phyloP scores from a whole-genome alignment of 2,797 vertebrate species.

The Phoeniculus purpureus region DNA sequence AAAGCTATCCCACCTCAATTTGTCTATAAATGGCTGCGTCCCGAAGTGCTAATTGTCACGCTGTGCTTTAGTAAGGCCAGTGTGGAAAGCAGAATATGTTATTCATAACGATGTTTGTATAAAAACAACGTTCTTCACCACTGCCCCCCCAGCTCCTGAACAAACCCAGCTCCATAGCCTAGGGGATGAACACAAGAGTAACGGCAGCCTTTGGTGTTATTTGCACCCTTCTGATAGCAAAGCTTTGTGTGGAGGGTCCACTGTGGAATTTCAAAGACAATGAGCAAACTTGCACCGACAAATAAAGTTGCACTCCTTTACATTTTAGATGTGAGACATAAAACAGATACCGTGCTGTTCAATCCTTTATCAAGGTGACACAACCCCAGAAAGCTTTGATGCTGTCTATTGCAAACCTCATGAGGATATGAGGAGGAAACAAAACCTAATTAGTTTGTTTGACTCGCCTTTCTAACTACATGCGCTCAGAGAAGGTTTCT shows the following conservation, averaged over 20 bases:
- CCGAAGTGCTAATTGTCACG: slow-evolving; percentile 9
- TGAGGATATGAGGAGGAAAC: slow-evolving; percentile 60
- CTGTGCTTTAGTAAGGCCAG: background rate
- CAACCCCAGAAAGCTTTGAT: slow-evolving; percentile 59
- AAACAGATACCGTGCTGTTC: slow-evolving; percentile 39
- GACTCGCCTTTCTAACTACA: slow-evolving; percentile 72
- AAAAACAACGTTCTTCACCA: background rate
- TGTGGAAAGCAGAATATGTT: slow-evolving; percentile 36
- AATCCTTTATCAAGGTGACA: slow-evolving; percentile 56
- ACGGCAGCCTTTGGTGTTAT: slow-evolving; percentile 43
- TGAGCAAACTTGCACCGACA: slow-evolving; percentile 66
- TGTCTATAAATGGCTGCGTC: background rate
- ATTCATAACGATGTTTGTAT: background rate
- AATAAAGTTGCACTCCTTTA: slow-evolving; percentile 70
- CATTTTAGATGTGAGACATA: slow-evolving; percentile 60
- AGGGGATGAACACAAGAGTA: slow-evolving; percentile 38
- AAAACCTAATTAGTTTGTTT: slow-evolving; percentile 79
- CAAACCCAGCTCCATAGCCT: slow-evolving; percentile 39
- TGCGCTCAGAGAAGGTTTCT: slow-evolving; percentile 64
- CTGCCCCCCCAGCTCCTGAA: background rate
- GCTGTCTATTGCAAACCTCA: slow-evolving; percentile 56
- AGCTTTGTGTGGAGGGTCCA: slow-evolving; percentile 32
- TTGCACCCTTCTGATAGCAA: slow-evolving; percentile 63
- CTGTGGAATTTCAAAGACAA: slow-evolving; percentile 72
- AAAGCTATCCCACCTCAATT: background rate